Evolutionary conservation across 2,113 vertebrate genomes (phyloP), one percentile per base, ranked within the genome.

Genomic region (Chloropsis hardwickii): DNA sequence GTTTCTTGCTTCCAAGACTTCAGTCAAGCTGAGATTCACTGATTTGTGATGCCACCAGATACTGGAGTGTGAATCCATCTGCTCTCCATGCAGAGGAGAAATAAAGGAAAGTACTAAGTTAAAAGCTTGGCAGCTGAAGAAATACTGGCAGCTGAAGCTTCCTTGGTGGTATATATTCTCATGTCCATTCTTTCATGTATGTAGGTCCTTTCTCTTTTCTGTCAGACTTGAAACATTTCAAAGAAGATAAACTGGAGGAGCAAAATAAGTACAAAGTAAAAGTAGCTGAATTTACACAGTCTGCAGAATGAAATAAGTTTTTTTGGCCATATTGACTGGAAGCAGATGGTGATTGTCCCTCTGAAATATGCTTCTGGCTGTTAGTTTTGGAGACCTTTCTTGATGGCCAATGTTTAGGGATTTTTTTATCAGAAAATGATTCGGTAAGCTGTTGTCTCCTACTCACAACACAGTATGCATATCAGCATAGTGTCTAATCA

Each of bases 1-100:
- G 16, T 85, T 92, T 94, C 60, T 92, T 86, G 42, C 71, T 88
- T 96, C 87, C 82, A 94, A 96, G 93, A 56, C 69, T 92, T 97
- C 64, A 90, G 58, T 90, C 92, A 92, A 92, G 79, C 92, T 81
- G 76, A 73, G 58, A 83, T 92, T 84, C 76, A 51, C 40, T 88
- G 85, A 74, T 82, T 95, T 88, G 69, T 81, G 72, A 90, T 90
- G 64, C 90, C 64, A 84, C 37, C 57, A 88, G 79, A 88, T 92
- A 72, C n/a, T 83, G 33, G 86, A 94, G 78, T 81, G 71, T 67
- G 94, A 92, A 90, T 92, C 90, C 92, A 94, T 94, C 82, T 96
- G 92, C 76, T 93, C 65, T 53, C 51, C 40, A 40, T 42, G 51
- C 67, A 93, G 86, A 86, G 58, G 47, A 86, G 58, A 83, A 88